phyloP scores from a whole-genome alignment of 2,797 vertebrate genomes.

The Urophycis tenuis region DNA sequence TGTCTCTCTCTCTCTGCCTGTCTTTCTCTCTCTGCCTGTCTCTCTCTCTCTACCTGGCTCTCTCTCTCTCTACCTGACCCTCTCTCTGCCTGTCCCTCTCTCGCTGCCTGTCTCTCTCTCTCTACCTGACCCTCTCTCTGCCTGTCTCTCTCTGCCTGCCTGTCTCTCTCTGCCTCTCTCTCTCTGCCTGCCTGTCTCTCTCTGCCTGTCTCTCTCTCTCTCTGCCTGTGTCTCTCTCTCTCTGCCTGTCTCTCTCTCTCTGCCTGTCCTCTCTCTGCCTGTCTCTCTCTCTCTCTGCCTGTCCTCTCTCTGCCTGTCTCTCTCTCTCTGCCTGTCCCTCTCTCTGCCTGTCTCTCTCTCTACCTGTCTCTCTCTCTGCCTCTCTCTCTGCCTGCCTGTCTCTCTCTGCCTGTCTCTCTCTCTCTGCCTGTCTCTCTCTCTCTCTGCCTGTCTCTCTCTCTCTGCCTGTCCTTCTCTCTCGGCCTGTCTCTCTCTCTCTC shows the following conservation, averaged over 20 bases:
- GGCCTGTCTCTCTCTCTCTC: neutral
- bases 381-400: neutral
- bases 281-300: slow-evolving; percentile 3
- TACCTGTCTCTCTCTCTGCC: no score
- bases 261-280: no score
- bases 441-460: neutral
- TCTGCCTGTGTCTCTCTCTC: neutral
- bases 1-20: slow-evolving; percentile 8
- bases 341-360: neutral
- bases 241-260: neutral
- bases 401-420: no score
- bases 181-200: neutral
- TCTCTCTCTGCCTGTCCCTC: no score
- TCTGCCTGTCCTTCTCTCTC: neutral
- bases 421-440: neutral
- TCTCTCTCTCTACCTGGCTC: no score
- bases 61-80: no score
- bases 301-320: neutral
- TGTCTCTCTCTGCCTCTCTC: no score
- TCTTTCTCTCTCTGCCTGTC: no score
- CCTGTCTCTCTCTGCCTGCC: slow-evolving; percentile 7
- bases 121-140: neutral
- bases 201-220: no score
- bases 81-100: neutral
- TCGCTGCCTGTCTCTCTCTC: no score